Evolutionary conservation across 1,140 invertebrate genomes (phyloP).

Genomic region (Rhopalosiphum maidis): DNA sequence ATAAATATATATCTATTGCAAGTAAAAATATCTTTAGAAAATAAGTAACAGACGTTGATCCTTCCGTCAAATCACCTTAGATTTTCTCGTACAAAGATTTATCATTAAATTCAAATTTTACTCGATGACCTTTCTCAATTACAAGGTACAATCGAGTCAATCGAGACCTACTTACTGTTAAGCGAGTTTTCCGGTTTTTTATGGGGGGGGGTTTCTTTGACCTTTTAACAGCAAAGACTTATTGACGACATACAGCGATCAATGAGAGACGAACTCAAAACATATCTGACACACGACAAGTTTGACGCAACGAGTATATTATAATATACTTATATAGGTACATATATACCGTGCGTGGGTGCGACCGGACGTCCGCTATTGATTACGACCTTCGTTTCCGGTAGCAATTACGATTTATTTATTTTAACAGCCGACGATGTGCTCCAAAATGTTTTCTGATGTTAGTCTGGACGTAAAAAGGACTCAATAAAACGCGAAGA

Average conservation of each 20-base stretch:
- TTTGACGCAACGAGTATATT: neutral
- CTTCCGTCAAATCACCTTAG: too few species aligned
- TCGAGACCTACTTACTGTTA: neutral
- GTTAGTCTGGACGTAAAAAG: neutral
- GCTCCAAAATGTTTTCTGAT: neutral
- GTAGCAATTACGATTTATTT: slow-evolving; percentile 35
- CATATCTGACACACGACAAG: neutral
- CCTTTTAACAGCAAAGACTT: neutral
- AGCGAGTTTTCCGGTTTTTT: neutral
- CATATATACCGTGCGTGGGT: neutral
- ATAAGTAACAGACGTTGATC: too few species aligned
- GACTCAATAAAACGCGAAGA: neutral
- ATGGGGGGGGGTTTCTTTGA: neutral
- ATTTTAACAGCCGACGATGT: neutral
- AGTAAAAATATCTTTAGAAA: too few species aligned
- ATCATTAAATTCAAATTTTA: too few species aligned
- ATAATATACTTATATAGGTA: neutral
- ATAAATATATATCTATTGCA: too few species aligned
- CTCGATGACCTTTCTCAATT: too few species aligned
- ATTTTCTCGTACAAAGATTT: too few species aligned
- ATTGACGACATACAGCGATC: neutral
- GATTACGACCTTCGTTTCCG: slow-evolving; percentile 37
- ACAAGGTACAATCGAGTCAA: too few species aligned
- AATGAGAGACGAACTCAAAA: neutral
- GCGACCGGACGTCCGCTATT: slow-evolving; percentile 32